phyloP scores from a whole-genome alignment of 2,797 vertebrate species.

The Bradypodion pumilum region DNA sequence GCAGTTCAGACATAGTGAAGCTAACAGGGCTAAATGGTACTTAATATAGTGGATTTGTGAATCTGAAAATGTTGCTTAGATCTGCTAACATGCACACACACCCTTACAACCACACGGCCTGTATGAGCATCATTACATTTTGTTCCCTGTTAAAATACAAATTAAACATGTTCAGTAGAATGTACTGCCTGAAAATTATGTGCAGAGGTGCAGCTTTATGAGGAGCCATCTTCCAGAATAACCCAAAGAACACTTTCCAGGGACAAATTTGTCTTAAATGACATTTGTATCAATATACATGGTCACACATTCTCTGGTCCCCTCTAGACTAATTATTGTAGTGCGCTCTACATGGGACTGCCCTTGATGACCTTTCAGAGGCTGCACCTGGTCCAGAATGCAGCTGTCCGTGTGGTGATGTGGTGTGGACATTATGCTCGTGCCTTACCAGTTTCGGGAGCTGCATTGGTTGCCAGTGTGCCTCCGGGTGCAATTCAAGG shows the following conservation, averaged over 20 bases:
- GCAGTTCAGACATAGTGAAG: background rate
- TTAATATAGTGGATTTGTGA: background rate
- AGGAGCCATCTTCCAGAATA: background rate
- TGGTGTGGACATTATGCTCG: too few relatives aligned
- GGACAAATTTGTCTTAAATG: background rate
- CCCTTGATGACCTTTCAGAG: too few relatives aligned
- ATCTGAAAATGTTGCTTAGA: background rate
- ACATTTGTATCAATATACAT: too few relatives aligned
- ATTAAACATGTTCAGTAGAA: background rate
- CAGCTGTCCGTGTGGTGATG: too few relatives aligned
- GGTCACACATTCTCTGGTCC: too few relatives aligned
- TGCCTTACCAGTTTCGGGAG: too few relatives aligned
- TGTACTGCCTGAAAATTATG: background rate
- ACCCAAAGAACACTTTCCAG: background rate
- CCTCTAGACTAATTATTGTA: too few relatives aligned
- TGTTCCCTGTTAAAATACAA: background rate
- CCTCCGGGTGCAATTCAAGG: too few relatives aligned
- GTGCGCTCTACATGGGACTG: too few relatives aligned
- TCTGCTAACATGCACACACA: background rate
- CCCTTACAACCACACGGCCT: background rate
- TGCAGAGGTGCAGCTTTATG: background rate
- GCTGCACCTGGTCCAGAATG: too few relatives aligned
- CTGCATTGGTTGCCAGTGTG: too few relatives aligned
- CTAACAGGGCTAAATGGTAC: background rate
- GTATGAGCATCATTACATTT: background rate